Evolutionary conservation across 2,113 vertebrate genomes (phyloP).

Genomic region (Galbula dea): DNA sequence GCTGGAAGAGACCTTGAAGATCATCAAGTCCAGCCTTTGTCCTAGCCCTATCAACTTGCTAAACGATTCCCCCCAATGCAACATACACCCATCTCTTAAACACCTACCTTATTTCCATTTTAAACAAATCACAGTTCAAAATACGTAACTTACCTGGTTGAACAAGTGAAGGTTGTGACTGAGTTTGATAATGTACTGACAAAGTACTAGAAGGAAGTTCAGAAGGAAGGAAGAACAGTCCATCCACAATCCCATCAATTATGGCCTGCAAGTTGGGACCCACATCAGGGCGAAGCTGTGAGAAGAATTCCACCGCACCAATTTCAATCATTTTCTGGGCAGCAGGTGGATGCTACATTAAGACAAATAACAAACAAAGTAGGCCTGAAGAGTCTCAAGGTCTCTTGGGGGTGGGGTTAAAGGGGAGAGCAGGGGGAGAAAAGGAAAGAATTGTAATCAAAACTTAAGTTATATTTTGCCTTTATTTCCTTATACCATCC

Average conservation of each 20-base stretch:
- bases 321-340: constrained; percentile 86
- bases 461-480: background rate
- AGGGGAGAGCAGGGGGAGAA: background rate
- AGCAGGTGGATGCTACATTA: constrained; percentile 82
- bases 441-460: background rate
- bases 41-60: too few relatives aligned
- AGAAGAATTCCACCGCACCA: constrained; percentile 92
- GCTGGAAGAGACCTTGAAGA: too few relatives aligned
- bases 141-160: constrained; percentile 64
- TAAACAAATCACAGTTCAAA: background rate
- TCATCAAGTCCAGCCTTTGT: too few relatives aligned
- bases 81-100: too few relatives aligned
- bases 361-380: background rate
- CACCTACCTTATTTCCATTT: background rate
- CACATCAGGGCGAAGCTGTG: constrained; percentile 85
- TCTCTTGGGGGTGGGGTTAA: background rate
- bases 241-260: constrained; percentile 88
- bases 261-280: constrained; percentile 81
- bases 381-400: background rate
- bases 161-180: constrained; percentile 22
- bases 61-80: too few relatives aligned
- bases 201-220: constrained; percentile 65
- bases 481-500: background rate
- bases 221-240: constrained; percentile 87
- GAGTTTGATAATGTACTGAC: constrained; percentile 51